Evolutionary conservation across 2,113 vertebrate genomes (phyloP), one percentile per base, ranked within the genome.

Genomic region (Butorides virescens): DNA sequence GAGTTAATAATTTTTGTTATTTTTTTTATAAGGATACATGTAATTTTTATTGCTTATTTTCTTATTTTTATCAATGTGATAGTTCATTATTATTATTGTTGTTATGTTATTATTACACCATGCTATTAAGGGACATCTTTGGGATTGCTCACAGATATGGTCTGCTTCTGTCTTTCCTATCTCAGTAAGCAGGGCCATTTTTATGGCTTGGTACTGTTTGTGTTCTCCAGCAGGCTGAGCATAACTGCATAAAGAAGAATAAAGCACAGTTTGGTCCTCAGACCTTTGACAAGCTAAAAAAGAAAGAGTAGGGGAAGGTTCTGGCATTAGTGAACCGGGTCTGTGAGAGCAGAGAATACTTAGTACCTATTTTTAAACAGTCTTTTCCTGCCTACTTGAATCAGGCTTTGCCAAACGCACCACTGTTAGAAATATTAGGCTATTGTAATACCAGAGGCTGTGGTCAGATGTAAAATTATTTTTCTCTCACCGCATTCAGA

Each of bases 391-490:
- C 21, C 70, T 86, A 34, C 62, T 87, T 27, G 73, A 50, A 52
- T 88, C 49, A 83, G 49, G 27, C 55, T 84, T 92, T 83, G 62
- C 77, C 89, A 86, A 67, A 75, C 2, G 4, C 53, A 52, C 52
- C 42, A 8, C 90, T 97, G 86, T 49, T 88, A 85, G 89, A 92
- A 91, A 79, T 92, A 92, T 86, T 65, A 75, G 47, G 42, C 75
- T 63, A 36, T 82, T 94, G 84, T 89, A 74, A 66, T 67, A 88
- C 46, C 73, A 78, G 75, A 82, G 42, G 27, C 87, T 68, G 77
- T 22, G 53, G 62, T 76, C 8, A n/a, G 46, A 75, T 81, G 68
- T 86, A 22, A 96, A 97, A 96, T 63, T 52, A 73, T 84, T 96
- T 93, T 91, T 80, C 86, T 87, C 61, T 88, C 37, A 21, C 77